Base-by-base conservation (phyloP, 2,888 invertebrate species). In the Epinotia demarniana region DNA sequence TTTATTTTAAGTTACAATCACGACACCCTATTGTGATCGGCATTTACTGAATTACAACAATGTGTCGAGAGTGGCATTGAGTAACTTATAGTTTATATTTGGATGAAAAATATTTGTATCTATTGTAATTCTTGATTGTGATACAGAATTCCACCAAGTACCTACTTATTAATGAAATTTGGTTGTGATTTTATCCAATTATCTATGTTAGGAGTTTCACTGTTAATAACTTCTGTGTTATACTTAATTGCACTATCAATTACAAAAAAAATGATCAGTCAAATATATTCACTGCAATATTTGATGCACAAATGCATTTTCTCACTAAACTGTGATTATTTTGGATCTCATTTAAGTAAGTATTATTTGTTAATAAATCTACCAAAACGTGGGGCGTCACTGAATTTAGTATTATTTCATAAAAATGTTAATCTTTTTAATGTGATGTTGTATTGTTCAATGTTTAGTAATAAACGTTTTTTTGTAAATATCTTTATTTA, bases 291-390 rank as follows among this genome's bases (percentile, higher is more conserved):
- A 68, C 18, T 57, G 46, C 18, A 62, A 4, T 53, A 58, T 33
- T 55, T 53, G n/a, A 43, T 53, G 11, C 53, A 61, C 73, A 64
- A 58, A n/a, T 46, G 5, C 64, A 64, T 58, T 74, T 73, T 73
- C 68, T 73, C 64, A 72, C 64, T 55, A 27, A 77, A 71, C 84
- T 87, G 86, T 86, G 86, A 87, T 87, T 53, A 79, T 81, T 85
- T 87, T 82, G 82, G 55, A 86, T 86, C 86, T 87, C 83, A 67
- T 73, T 79, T 75, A 68, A 58, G 70, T 73, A 43, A 60, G 74
- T 79, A 70, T 58, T 68, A 72, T 62, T 64, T 70, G 53, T 53
- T 53, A 39, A 75, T 58, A 74, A 49, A 74, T 75, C 62, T 55
- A 68, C 60, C 66, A 70, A 66, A 16, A 75, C 67, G 71, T 71